Percentiles rank a stretch among this genome's conserved stretches.
These are phyloP conservation scores for Palythoa heliodiscus DNA, from an alignment of 92 coral and sea anemone species.

Conservation along the genomic window DNA sequence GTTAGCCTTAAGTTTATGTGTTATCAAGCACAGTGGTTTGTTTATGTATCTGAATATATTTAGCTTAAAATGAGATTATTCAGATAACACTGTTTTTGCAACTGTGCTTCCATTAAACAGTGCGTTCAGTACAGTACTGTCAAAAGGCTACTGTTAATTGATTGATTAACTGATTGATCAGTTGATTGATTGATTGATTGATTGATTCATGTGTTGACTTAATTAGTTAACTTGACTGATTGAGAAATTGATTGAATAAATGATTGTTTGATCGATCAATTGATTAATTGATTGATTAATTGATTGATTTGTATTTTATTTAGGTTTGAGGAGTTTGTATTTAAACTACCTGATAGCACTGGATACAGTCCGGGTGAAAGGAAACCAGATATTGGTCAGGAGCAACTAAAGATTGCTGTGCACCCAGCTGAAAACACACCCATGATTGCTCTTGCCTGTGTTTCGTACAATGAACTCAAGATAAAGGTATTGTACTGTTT, in stretches of 20 bases:
- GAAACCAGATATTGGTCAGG: constrained; percentile 52
- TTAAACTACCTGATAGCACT: constrained; percentile 80
- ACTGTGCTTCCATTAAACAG: too few species aligned
- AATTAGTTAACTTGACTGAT: too few species aligned
- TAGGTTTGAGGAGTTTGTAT: constrained; percentile 85
- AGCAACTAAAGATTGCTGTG: constrained; percentile 80
- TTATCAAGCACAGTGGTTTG: too few species aligned
- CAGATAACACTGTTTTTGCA: too few species aligned
- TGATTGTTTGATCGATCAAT: neutral
- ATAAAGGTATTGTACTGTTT: constrained; percentile 55
- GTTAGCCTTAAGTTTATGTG: too few species aligned
- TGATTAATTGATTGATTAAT: neutral
- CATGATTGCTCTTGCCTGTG: constrained; percentile 89
- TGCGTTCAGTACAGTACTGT: too few species aligned
- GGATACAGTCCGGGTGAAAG: constrained; percentile 69
- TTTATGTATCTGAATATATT: too few species aligned
- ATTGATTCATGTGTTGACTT: neutral
- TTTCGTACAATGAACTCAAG: constrained; percentile 67
- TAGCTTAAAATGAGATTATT: too few species aligned
- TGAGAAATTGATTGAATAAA: neutral
- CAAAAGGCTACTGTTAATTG: too few species aligned
- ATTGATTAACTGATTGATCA: neutral
- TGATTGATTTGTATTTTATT: neutral
- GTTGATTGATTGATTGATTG: neutral
- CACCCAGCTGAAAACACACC: constrained; percentile 76